phyloP scores from a whole-genome alignment of 1,140 invertebrate species.

The Bombyx mori region DNA sequence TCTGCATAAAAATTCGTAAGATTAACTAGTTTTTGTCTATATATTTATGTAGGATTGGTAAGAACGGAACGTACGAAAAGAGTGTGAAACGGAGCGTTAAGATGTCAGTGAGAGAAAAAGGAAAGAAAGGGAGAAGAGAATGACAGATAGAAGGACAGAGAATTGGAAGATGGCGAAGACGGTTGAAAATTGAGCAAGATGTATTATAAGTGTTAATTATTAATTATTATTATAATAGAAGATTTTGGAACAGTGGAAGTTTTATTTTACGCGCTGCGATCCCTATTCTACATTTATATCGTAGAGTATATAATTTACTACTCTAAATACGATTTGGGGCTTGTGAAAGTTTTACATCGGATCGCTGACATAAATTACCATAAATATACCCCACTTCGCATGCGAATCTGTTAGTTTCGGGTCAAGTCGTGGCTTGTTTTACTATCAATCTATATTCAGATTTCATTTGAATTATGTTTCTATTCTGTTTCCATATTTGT shows the following conservation, averaged over 20 bases:
- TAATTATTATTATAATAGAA: conserved; percentile 6
- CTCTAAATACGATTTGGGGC: conserved; percentile 22
- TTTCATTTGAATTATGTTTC: neutral
- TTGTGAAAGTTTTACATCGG: conserved; percentile 25
- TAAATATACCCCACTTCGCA: conserved; percentile 22
- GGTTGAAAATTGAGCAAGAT: too few relatives aligned
- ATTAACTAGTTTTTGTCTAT: conserved; percentile 5
- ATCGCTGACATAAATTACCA: conserved; percentile 19
- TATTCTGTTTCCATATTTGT: too few relatives aligned
- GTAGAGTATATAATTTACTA: conserved; percentile 5
- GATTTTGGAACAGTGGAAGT: too few relatives aligned
- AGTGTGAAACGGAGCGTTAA: too few relatives aligned
- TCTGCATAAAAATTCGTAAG: conserved; percentile 6
- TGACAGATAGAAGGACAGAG: too few relatives aligned
- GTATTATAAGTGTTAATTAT: neutral
- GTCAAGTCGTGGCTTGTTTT: conserved; percentile 3
- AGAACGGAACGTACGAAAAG: too few relatives aligned
- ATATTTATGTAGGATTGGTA: too few relatives aligned
- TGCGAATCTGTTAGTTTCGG: conserved; percentile 6
- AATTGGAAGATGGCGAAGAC: too few relatives aligned
- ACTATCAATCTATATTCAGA: conserved; percentile 1
- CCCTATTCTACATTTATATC: conserved; percentile 4
- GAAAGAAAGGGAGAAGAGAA: too few relatives aligned
- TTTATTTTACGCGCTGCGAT: too few relatives aligned
- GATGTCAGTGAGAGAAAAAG: too few relatives aligned